These are phyloP conservation scores for Fukomys damarensis DNA, from an alignment of 2,113 vertebrate genomes.

Conservation along the genomic window DNA sequence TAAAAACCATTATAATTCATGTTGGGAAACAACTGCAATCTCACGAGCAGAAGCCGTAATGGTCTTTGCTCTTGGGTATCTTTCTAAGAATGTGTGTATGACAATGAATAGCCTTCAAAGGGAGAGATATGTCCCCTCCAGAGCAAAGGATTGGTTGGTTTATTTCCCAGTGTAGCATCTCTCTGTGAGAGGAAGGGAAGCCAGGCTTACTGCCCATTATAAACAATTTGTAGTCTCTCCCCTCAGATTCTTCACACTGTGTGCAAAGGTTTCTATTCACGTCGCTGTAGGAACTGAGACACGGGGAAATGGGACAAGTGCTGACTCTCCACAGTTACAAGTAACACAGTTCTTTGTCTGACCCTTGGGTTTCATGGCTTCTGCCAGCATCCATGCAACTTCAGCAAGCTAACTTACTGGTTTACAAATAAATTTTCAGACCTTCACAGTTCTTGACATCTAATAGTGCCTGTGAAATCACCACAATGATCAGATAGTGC, in stretches of 20 bases:
- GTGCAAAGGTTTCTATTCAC: not conserved
- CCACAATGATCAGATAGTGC: not conserved
- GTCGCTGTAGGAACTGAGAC: not conserved
- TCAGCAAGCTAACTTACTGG: not conserved
- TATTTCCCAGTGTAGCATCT: not conserved
- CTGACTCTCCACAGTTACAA: not conserved
- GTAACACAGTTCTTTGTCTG: conserved; percentile 6
- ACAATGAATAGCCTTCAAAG: not conserved
- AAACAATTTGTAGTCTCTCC: not conserved
- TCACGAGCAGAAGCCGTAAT: not conserved
- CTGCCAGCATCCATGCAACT: not conserved
- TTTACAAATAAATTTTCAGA: not conserved
- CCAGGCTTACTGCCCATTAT: not conserved
- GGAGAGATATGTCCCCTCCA: not conserved
- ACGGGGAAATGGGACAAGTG: not conserved
- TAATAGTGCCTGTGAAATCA: not conserved
- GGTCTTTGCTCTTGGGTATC: not conserved
- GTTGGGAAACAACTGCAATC: not conserved
- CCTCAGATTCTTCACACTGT: not conserved
- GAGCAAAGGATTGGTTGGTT: not conserved
- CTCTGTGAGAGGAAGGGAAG: not conserved
- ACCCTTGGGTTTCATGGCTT: not conserved
- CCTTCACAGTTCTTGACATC: not conserved
- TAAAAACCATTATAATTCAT: not conserved
- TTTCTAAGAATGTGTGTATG: not conserved